Base-by-base conservation (phyloP, 1,140 invertebrate genomes). In the Hydropsyche tenuis region DNA sequence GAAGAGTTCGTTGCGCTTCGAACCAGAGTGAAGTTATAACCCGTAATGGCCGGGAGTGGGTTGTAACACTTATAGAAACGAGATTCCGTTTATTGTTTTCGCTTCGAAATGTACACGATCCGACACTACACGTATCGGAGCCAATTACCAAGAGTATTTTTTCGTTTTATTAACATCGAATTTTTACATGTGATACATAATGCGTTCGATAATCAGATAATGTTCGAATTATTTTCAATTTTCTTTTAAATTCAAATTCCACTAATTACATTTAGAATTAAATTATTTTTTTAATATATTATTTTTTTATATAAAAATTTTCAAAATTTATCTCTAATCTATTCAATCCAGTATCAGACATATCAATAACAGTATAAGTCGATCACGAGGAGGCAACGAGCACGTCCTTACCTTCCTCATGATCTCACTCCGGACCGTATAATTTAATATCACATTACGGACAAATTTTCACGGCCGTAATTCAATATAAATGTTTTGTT, bases 401-500 rank as follows among this genome's bases (percentile, higher is more conserved):
- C 22, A 22, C 56, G 56, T 60, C 56, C 30, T 37, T 37, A 37
- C 30, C 30, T 37, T 48, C 66, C 66, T 43, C 30, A 37, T 27
- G 46, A 18, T 43, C 46, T 16, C 53, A 46, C 43, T 18, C 16
- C 74, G 69, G 72, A 75, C 70, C 74, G 65, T 73, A 73, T 75
- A 75, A 75, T 75, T 75, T 75, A 73, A 75, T 37, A 37, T 75
- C 74, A 75, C 74, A 75, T 75, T 75, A 75, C 74, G 18, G 68
- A 73, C 74, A 73, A 66, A 68, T 75, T 75, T 75, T 75, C 74
- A 75, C 74, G 66, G 74, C 71, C 70, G 70, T 73, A 75, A 75
- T 75, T 75, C 69, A 75, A 75, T 75, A 75, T 73, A 75, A 75
- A 73, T 75, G 74, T 73, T 75, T 73, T 75, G 74, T 75, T 75